Evolutionary conservation across 2,888 invertebrate species (phyloP), one percentile per base, ranked within the genome.

Genomic region (Dryadula phaetusa): DNA sequence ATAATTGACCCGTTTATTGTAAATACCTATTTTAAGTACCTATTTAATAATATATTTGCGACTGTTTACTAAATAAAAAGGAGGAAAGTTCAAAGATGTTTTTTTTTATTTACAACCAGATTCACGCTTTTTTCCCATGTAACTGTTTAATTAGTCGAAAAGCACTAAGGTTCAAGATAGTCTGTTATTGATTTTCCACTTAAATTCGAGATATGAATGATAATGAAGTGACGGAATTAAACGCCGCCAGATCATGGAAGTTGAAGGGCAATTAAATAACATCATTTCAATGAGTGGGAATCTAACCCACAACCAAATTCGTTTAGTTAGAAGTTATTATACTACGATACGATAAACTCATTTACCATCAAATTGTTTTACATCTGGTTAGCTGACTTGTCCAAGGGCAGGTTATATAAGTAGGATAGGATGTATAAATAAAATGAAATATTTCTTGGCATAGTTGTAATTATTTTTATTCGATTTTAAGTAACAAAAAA

Each of bases 381-480:
- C 1, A 28, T 16, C n/a, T 42, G 6, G 32, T 32, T 3, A 7
- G 6, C 5, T 44, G 7, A 1, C 44, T 16, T 7, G 10, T 44
- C 8, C 18, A 14, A 25, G 25, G 12, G 22, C 7, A 22, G 22
- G 25, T 28, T n/a, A 14, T 7, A 49, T n/a, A 14, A 6, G 28
- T 25, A 16, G 32, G 32, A 32, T 20, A 25, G 42, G n/a, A 58
- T 56, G 44, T 69, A 79, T 83, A 84, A 82, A 85, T 88, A 86
- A 88, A 80, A 82, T 79, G 76, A 72, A 79, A 74, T 85, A 81
- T 83, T 87, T 92, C 88, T 92, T 90, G 92, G 90, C 92, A 90
- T 92, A 91, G 86, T 92, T 91, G 89, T 92, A 92, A 91, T 91
- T 90, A 87, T 86, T 89, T 91, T 92, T 91, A 92, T 87, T 91